Evolutionary conservation across 2,888 invertebrate species (phyloP).

Genomic region (Lasioglossum marginatum): DNA sequence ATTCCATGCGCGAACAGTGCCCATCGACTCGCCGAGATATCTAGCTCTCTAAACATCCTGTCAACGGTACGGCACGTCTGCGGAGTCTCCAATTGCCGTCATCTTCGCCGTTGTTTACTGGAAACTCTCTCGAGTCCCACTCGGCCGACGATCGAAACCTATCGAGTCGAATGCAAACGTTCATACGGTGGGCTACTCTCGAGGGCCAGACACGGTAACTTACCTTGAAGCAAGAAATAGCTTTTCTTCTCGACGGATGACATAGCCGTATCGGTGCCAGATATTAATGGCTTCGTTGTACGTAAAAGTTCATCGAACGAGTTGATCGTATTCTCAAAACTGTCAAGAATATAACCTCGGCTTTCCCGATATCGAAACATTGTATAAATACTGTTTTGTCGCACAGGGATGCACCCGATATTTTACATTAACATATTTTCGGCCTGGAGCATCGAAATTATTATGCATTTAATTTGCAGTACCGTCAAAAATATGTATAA

Average conservation of each 20-base stretch:
- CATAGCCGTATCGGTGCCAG: neutral
- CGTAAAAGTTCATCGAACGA: conserved; percentile 1
- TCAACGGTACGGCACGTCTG: neutral
- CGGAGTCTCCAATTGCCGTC: neutral
- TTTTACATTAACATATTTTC: neutral
- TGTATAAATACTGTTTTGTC: neutral
- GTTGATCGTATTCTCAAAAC: neutral
- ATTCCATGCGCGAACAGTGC: neutral
- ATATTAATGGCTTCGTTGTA: neutral
- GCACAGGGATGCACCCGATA: neutral
- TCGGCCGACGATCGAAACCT: neutral
- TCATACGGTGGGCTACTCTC: neutral
- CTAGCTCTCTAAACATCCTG: neutral
- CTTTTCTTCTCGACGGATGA: neutral
- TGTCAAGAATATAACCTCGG: neutral
- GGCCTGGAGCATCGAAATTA: too few relatives aligned
- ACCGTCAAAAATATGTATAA: too few relatives aligned
- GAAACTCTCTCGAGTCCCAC: neutral
- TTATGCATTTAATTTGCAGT: neutral
- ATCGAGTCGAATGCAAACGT: conserved; percentile 2
- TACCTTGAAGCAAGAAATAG: neutral
- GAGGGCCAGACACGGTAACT: neutral
- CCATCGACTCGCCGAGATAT: neutral
- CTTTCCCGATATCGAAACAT: neutral
- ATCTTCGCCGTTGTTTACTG: neutral